phyloP scores from a whole-genome alignment of 2,113 vertebrate species.

The Pundamilia nyererei region DNA sequence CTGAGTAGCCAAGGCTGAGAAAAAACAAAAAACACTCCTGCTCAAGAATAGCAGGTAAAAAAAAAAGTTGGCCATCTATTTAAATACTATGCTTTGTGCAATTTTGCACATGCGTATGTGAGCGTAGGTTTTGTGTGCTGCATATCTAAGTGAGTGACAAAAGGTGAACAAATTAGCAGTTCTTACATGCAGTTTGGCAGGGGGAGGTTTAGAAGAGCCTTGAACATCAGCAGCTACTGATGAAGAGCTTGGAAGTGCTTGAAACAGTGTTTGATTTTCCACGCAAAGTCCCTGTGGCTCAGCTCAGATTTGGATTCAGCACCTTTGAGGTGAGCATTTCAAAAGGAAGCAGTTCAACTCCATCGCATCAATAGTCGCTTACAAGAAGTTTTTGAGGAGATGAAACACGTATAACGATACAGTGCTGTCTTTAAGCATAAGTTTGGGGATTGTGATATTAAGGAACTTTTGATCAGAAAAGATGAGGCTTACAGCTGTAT shows the following conservation, averaged over 20 bases:
- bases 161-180: slow-evolving; percentile 37
- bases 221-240: slow-evolving; percentile 65
- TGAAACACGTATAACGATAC: slow-evolving; percentile 14
- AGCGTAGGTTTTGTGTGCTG: neutral
- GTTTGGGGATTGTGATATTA: slow-evolving; percentile 35
- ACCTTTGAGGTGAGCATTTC: slow-evolving; percentile 55
- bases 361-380: slow-evolving; percentile 32
- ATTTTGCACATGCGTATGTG: neutral
- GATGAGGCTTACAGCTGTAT: slow-evolving; percentile 15
- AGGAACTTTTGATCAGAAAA: slow-evolving; percentile 47
- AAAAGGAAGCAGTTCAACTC: slow-evolving; percentile 44
- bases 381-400: slow-evolving; percentile 49
- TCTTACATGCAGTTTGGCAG: slow-evolving; percentile 57
- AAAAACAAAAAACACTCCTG: slow-evolving; percentile 34
- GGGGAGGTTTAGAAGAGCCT: slow-evolving; percentile 54
- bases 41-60: neutral
- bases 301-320: slow-evolving; percentile 63
- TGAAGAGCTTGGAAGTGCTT: slow-evolving; percentile 63
- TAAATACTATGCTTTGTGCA: neutral
- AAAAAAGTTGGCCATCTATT: neutral
- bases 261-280: slow-evolving; percentile 66
- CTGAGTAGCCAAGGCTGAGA: slow-evolving; percentile 28
- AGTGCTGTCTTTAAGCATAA: slow-evolving; percentile 39
- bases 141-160: slow-evolving; percentile 8
- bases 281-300: slow-evolving; percentile 57